Conservation (phyloP, 1,140 invertebrate genomes). For the Reticulitermes speratus region DNA sequence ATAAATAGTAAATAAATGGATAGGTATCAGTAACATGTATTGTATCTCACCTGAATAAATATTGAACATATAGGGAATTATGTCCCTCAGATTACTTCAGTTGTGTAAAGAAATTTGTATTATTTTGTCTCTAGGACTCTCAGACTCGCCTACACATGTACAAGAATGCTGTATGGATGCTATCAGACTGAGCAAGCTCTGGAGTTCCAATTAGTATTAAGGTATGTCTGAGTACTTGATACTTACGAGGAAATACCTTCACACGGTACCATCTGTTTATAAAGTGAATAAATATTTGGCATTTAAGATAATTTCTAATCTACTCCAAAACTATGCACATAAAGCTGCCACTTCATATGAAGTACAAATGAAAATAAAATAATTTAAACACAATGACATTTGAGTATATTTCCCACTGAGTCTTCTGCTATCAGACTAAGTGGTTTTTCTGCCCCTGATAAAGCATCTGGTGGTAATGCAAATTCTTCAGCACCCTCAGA, state of each 20-base stretch:
- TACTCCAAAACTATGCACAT: neutral
- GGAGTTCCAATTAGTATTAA: neutral
- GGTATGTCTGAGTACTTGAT: neutral
- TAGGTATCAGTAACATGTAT: too few relatives aligned
- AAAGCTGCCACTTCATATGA: neutral
- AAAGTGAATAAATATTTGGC: neutral
- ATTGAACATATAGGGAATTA: neutral
- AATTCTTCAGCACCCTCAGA: conserved; percentile 56
- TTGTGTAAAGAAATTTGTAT: neutral
- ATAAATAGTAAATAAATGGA: too few relatives aligned
- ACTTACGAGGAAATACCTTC: neutral
- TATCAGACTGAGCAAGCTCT: neutral
- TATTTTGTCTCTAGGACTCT: neutral
- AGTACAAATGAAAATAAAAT: neutral
- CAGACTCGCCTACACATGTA: neutral
- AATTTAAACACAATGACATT: conserved; percentile 35
- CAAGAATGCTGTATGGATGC: neutral
- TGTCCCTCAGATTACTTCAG: neutral
- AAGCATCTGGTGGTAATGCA: conserved; percentile 49
- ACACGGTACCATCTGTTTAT: neutral
- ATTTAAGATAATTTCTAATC: neutral
- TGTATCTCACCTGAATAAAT: too few relatives aligned
- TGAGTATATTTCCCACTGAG: conserved; percentile 50
- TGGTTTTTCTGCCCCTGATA: conserved; percentile 41
- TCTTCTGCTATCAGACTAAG: conserved; percentile 50